Evolutionary conservation across 2,113 vertebrate species (phyloP).

Genomic region (Anoura caudifer): DNA sequence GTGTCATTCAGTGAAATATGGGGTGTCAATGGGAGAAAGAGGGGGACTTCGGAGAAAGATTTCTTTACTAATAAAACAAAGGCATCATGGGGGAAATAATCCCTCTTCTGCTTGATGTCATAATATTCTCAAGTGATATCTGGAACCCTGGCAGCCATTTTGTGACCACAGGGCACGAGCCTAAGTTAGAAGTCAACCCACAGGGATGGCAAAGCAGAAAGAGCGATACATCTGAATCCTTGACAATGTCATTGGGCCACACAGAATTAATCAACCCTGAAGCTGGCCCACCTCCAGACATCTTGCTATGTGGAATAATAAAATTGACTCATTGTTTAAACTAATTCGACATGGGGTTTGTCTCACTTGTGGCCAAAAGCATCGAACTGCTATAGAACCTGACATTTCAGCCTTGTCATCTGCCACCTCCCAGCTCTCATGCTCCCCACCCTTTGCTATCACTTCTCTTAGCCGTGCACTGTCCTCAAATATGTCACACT

Average conservation of each 20-base stretch:
- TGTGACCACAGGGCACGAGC: neutral
- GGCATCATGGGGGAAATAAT: neutral
- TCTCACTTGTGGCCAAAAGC: neutral
- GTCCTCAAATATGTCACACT: neutral
- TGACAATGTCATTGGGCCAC: neutral
- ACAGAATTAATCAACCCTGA: neutral
- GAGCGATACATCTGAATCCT: neutral
- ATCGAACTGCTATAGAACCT: neutral
- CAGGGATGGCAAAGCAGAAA: neutral
- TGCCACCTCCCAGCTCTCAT: neutral
- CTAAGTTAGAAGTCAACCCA: neutral
- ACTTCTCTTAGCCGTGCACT: neutral
- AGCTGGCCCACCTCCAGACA: neutral
- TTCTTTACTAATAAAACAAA: slow-evolving; percentile 1
- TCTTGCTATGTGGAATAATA: neutral
- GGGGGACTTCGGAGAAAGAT: neutral
- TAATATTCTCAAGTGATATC: neutral
- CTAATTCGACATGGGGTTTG: neutral
- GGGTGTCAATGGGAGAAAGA: neutral
- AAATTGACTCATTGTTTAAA: neutral
- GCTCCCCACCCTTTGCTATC: neutral
- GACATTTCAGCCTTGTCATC: neutral
- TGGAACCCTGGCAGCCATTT: neutral
- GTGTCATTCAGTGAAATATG: neutral
- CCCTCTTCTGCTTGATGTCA: neutral